Conservation (phyloP, 2,113 vertebrate genomes). For the Climacteris rufus region DNA sequence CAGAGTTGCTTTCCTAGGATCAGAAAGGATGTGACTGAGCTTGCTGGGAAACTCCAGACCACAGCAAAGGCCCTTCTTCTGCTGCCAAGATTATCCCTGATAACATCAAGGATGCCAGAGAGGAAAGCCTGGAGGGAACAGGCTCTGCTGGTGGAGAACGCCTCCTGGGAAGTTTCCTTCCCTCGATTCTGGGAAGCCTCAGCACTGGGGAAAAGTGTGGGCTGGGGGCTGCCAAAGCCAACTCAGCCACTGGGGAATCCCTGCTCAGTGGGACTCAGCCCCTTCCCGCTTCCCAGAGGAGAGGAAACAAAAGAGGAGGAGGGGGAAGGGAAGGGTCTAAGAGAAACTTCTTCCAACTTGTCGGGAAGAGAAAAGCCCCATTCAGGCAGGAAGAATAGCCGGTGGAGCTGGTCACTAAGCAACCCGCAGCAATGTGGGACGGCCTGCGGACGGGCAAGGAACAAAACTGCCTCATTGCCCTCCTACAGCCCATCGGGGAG, state of each 20-base stretch:
- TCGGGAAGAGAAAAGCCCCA: slow-evolving; percentile 37
- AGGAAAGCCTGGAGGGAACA: background rate
- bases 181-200: background rate
- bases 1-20: background rate
- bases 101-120: background rate
- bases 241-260: background rate
- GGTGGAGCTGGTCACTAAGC: slow-evolving; percentile 54
- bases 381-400: slow-evolving; percentile 60
- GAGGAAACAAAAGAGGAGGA: slow-evolving; percentile 17
- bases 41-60: background rate
- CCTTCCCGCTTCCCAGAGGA: background rate
- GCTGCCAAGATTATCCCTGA: background rate
- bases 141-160: background rate
- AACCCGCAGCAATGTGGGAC: slow-evolving; percentile 19
- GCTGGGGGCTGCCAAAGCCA: background rate
- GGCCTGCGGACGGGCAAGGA: background rate
- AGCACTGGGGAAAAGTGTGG: fast-evolving
- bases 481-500: background rate
- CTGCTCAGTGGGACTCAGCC: background rate
- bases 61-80: background rate
- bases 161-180: background rate
- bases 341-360: slow-evolving; percentile 50
- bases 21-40: background rate
- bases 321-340: slow-evolving; percentile 34
- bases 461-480: background rate